phyloP scores from a whole-genome alignment of 2,797 vertebrate species.

The Lerista edwardsae region DNA sequence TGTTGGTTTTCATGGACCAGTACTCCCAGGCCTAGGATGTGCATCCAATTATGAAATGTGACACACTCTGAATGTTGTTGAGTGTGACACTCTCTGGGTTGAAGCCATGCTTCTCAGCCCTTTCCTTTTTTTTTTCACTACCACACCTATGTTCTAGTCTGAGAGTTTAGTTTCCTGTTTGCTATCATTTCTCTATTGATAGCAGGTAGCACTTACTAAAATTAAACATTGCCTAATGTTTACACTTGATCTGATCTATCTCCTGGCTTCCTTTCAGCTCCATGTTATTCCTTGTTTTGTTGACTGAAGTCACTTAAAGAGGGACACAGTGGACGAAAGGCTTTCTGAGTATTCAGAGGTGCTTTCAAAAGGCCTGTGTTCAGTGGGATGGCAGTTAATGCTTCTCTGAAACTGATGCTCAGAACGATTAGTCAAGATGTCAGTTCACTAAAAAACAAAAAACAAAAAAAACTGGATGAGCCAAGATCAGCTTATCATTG shows the following conservation, averaged over 20 bases:
- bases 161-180: slow-evolving; percentile 25
- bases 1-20: not conserved
- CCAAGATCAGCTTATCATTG: slow-evolving; percentile 12
- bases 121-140: not conserved
- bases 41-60: not conserved
- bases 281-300: slow-evolving; percentile 36
- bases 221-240: slow-evolving; percentile 29
- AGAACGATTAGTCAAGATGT: slow-evolving; percentile 21
- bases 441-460: slow-evolving; percentile 14
- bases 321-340: not conserved
- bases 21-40: not conserved
- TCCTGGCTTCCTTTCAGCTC: slow-evolving; percentile 27
- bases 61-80: not conserved
- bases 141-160: not conserved
- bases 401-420: slow-evolving; percentile 44
- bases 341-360: not conserved
- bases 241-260: slow-evolving; percentile 8
- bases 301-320: slow-evolving; percentile 42
- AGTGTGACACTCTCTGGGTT: not conserved
- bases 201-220: slow-evolving; percentile 29
- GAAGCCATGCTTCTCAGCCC: not conserved
- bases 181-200: slow-evolving; percentile 12
- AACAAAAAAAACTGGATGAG: slow-evolving; percentile 32
- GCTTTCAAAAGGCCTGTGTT: slow-evolving; percentile 28
- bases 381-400: slow-evolving; percentile 32